A percentile compares a stretch with the other conserved stretches of the same genome.
phyloP scores from a whole-genome alignment of 2,797 vertebrate genomes.

The Moxostoma hubbsi region DNA sequence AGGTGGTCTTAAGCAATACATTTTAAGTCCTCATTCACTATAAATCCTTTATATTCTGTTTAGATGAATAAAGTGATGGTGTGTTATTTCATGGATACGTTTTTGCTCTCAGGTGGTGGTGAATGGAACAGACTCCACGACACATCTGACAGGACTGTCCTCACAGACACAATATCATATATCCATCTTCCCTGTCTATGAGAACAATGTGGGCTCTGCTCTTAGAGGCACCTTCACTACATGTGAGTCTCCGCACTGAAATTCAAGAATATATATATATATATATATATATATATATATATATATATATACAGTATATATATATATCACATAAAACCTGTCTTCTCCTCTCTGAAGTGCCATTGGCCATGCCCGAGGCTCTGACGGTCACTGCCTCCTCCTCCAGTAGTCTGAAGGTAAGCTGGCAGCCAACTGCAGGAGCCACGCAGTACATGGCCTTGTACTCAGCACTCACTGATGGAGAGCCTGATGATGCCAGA shows the following conservation, averaged over 20 bases:
- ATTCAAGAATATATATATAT: background rate
- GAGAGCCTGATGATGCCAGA: conserved; percentile 81
- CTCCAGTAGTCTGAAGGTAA: conserved; percentile 80
- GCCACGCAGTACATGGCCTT: conserved; percentile 90
- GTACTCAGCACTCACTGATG: conserved; percentile 78
- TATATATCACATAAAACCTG: too few relatives aligned
- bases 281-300: too few relatives aligned
- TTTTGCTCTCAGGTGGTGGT: conserved; percentile 80
- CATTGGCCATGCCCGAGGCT: conserved; percentile 79
- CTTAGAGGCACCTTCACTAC: conserved; percentile 87
- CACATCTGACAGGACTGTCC: conserved; percentile 80
- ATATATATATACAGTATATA: too few relatives aligned
- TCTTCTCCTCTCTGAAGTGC: conserved; percentile 69
- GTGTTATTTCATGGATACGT: conserved; percentile 3
- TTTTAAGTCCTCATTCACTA: too few relatives aligned
- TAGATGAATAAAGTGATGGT: background rate
- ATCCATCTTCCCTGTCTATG: conserved; percentile 86
- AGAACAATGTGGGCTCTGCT: conserved; percentile 74
- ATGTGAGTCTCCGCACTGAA: conserved; percentile 72
- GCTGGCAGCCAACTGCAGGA: conserved; percentile 81
- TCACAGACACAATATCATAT: conserved; percentile 87
- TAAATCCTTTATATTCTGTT: too few relatives aligned
- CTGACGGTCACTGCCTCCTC: conserved; percentile 82
- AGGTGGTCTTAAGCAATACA: too few relatives aligned
- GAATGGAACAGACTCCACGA: conserved; percentile 75